phyloP scores from a whole-genome alignment of 2,888 invertebrate species.

The Sphecodes monilicornis region DNA sequence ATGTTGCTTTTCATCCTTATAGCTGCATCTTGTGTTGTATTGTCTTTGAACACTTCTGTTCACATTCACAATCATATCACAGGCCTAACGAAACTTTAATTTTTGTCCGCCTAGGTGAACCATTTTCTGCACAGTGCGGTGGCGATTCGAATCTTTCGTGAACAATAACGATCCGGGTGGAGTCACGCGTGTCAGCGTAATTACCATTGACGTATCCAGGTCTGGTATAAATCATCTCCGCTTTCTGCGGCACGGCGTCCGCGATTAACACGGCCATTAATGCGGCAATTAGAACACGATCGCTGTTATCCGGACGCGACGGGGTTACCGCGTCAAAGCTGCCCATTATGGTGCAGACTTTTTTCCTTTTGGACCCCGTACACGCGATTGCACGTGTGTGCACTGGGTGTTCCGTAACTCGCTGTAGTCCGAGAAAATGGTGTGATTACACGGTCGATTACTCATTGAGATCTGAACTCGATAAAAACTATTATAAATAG shows the following conservation, averaged over 20 bases:
- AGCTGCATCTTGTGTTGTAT: too few relatives aligned
- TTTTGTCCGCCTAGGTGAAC: too few relatives aligned
- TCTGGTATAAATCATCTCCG: conserved; percentile 45
- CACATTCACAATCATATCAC: too few relatives aligned
- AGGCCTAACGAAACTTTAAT: too few relatives aligned
- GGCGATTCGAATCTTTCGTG: conserved; percentile 8
- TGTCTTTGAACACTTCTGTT: too few relatives aligned
- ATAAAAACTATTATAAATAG: conserved; percentile 8
- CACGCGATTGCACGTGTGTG: neutral
- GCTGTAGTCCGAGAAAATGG: neutral
- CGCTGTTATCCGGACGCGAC: conserved; percentile 37
- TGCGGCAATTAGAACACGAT: conserved; percentile 54
- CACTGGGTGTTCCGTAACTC: conserved; percentile 1
- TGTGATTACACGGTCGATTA: neutral
- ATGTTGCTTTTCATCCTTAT: too few relatives aligned
- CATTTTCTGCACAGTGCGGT: too few relatives aligned
- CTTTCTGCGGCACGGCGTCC: conserved; percentile 15
- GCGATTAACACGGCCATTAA: conserved; percentile 58
- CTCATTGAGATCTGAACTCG: neutral
- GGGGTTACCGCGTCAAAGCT: conserved; percentile 17
- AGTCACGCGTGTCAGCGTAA: conserved; percentile 12
- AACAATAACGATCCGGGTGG: conserved; percentile 16
- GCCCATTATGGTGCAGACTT: conserved; percentile 7
- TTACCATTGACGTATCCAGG: conserved; percentile 30
- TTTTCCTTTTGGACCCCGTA: conserved; percentile 3